A percentile compares a stretch with the other conserved stretches of the same genome.
phyloP scores from a whole-genome alignment of 2,113 vertebrate species.

The Phocoena sinus region DNA sequence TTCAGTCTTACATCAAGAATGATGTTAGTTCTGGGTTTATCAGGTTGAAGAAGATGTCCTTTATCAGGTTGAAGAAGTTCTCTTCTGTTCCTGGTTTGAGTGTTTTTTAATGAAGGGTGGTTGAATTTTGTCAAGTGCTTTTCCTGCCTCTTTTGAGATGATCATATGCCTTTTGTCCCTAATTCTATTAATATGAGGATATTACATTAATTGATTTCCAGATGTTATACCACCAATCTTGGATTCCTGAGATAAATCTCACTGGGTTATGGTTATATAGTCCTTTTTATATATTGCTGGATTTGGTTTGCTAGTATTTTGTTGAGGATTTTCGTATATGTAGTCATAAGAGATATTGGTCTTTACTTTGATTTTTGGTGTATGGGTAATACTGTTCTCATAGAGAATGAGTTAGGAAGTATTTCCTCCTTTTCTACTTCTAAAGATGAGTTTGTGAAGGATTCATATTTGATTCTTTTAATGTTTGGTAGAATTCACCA shows the following conservation, averaged over 20 bases:
- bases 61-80: background rate
- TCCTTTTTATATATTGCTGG: background rate
- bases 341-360: background rate
- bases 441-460: background rate
- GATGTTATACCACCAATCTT: background rate
- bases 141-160: background rate
- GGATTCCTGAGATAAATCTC: background rate
- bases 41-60: background rate
- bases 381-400: background rate
- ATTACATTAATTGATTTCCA: background rate
- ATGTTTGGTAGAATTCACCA: background rate
- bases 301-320: background rate
- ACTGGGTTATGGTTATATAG: background rate
- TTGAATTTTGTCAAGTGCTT: slow-evolving; percentile 11
- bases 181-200: background rate
- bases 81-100: background rate
- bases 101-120: background rate
- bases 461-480: background rate
- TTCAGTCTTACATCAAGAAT: background rate
- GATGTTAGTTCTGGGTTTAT: background rate
- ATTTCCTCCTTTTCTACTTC: background rate
- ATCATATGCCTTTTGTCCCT: background rate
- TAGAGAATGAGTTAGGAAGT: background rate
- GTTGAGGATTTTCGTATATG: background rate
- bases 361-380: background rate